phyloP scores from a whole-genome alignment of 2,113 vertebrate genomes.

The Ia io region DNA sequence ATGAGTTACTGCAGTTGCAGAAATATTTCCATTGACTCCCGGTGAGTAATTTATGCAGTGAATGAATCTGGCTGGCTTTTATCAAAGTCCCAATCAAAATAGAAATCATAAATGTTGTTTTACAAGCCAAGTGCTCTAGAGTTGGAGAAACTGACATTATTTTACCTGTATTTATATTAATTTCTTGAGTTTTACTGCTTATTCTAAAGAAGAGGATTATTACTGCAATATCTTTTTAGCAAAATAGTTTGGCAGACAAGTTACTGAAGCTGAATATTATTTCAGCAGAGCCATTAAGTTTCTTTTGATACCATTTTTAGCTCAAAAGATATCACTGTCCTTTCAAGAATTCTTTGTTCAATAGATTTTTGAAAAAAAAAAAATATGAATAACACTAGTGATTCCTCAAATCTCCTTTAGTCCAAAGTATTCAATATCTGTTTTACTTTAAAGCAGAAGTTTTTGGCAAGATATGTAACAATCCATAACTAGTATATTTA shows the following conservation, averaged over 20 bases:
- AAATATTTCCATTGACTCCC: background rate
- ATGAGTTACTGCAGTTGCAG: background rate
- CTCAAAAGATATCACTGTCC: background rate
- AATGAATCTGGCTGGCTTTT: background rate
- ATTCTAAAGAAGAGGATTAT: constrained; percentile 11
- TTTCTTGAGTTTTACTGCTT: background rate
- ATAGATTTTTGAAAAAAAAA: background rate
- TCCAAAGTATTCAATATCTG: background rate
- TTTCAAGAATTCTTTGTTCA: background rate
- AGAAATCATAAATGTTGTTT: background rate
- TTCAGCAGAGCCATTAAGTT: background rate
- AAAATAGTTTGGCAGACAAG: background rate
- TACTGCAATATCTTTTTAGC: background rate
- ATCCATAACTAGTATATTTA: background rate
- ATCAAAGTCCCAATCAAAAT: background rate
- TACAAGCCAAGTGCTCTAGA: background rate
- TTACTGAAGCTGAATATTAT: constrained; percentile 29
- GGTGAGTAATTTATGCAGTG: background rate
- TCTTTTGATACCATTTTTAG: background rate
- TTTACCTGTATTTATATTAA: background rate
- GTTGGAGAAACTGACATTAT: background rate
- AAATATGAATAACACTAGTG: background rate
- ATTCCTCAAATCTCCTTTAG: background rate
- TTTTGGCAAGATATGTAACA: background rate
- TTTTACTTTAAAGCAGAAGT: background rate